phyloP scores from a whole-genome alignment of 2,113 vertebrate genomes.

The Ivindomyrus marchei region DNA sequence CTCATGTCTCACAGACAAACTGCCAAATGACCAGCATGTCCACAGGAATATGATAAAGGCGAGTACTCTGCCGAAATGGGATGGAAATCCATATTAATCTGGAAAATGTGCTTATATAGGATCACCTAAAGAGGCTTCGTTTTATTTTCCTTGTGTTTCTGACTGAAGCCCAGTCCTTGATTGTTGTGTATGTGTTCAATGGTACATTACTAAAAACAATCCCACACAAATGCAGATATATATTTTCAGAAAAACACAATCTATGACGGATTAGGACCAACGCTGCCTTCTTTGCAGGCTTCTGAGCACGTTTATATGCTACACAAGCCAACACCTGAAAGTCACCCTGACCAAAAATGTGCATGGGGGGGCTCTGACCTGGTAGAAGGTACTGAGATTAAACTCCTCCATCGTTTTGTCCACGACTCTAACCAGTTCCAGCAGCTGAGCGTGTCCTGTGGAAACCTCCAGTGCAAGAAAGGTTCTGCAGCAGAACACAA shows the following conservation, averaged over 20 bases:
- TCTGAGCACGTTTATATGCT: not conserved
- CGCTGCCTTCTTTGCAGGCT: not conserved
- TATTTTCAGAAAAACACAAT: not conserved
- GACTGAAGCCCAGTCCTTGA: not conserved
- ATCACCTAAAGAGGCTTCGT: not conserved
- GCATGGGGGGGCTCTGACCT: constrained; percentile 55
- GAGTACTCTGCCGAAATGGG: not conserved
- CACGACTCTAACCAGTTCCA: constrained; percentile 70
- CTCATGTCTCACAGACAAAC: not conserved
- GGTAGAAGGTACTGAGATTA: constrained; percentile 76
- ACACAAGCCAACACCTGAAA: not conserved
- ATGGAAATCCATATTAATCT: not conserved
- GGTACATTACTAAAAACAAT: not conserved
- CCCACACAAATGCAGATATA: not conserved
- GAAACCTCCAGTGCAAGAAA: constrained; percentile 83
- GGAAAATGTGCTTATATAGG: not conserved
- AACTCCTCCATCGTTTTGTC: constrained; percentile 82
- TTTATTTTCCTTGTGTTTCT: not conserved
- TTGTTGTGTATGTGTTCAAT: not conserved
- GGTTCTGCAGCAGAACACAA: constrained; percentile 61
- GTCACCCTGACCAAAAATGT: not conserved
- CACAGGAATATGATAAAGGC: not conserved
- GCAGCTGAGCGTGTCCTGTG: constrained; percentile 67
- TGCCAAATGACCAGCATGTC: not conserved
- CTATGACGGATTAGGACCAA: not conserved